Evolutionary conservation across 2,797 vertebrate genomes (phyloP).

Genomic region (Kryptopterus vitreolus): DNA sequence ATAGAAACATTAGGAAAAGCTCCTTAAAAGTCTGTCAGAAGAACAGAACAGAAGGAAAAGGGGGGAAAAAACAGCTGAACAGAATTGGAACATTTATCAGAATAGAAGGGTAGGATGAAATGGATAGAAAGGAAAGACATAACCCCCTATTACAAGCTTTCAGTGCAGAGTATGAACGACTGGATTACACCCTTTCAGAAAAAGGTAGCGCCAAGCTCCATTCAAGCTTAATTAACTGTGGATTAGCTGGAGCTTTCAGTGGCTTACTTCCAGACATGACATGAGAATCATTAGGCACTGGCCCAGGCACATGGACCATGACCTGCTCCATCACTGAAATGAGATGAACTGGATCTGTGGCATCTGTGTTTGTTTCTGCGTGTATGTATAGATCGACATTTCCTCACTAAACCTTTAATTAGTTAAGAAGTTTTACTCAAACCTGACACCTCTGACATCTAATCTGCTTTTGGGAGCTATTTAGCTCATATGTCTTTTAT

Average conservation of each 20-base stretch:
- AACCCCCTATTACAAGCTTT: constrained; percentile 13
- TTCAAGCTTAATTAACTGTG: constrained; percentile 55
- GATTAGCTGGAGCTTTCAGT: constrained; percentile 53
- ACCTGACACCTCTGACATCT: too few relatives aligned
- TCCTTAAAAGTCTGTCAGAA: constrained; percentile 17
- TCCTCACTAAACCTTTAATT: background rate
- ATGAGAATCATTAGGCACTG: constrained; percentile 52
- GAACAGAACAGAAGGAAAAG: background rate
- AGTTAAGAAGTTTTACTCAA: background rate
- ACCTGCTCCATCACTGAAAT: constrained; percentile 29
- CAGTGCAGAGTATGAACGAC: constrained; percentile 29
- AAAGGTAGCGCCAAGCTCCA: constrained; percentile 37
- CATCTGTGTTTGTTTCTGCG: background rate
- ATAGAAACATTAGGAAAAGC: constrained; percentile 2
- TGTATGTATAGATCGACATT: background rate
- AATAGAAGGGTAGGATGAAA: background rate
- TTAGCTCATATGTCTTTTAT: background rate
- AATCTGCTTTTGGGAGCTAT: background rate
- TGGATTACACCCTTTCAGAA: constrained; percentile 39
- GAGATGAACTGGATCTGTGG: constrained; percentile 1
- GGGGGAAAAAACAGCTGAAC: background rate
- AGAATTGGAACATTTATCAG: constrained; percentile 12
- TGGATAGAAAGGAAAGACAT: constrained; percentile 10
- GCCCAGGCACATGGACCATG: constrained; percentile 33
- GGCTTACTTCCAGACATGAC: constrained; percentile 53